A percentile compares a stretch with the other conserved stretches of the same genome.
phyloP scores from a whole-genome alignment of 2,113 vertebrate genomes.

The Caracal caracal region DNA sequence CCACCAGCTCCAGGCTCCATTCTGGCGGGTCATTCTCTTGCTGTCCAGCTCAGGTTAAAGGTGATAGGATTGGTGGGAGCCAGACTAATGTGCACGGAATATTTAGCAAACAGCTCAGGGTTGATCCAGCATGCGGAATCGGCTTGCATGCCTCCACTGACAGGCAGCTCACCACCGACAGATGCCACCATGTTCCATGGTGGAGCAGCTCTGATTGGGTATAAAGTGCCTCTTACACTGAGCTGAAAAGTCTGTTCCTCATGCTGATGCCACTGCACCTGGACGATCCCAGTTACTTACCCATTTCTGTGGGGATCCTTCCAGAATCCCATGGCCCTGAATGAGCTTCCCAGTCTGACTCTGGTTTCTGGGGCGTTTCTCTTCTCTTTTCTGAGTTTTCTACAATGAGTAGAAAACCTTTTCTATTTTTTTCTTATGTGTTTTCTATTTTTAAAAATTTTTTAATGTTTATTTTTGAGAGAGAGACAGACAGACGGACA shows the following conservation, averaged over 20 bases:
- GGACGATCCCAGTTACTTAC: not conserved
- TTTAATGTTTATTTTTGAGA: no score
- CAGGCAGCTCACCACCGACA: not conserved
- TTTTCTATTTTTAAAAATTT: not conserved
- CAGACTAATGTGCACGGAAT: not conserved
- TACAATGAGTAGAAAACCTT: not conserved
- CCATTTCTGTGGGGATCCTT: not conserved
- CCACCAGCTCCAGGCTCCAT: not conserved
- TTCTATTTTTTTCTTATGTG: not conserved
- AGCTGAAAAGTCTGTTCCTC: not conserved
- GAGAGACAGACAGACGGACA: no score
- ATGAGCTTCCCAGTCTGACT: not conserved
- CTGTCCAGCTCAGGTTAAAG: not conserved
- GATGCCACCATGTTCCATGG: fast-evolving
- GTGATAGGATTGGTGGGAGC: not conserved
- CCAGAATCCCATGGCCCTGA: not conserved
- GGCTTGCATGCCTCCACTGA: not conserved
- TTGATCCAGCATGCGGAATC: not conserved
- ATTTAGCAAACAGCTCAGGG: not conserved
- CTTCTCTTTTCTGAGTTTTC: not conserved
- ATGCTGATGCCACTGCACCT: not conserved
- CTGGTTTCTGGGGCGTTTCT: not conserved
- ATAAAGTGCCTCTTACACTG: not conserved
- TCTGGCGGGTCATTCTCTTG: not conserved
- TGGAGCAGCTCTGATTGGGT: not conserved